Conservation (phyloP, 2,797 vertebrate genomes). For the Glossophaga mutica region DNA sequence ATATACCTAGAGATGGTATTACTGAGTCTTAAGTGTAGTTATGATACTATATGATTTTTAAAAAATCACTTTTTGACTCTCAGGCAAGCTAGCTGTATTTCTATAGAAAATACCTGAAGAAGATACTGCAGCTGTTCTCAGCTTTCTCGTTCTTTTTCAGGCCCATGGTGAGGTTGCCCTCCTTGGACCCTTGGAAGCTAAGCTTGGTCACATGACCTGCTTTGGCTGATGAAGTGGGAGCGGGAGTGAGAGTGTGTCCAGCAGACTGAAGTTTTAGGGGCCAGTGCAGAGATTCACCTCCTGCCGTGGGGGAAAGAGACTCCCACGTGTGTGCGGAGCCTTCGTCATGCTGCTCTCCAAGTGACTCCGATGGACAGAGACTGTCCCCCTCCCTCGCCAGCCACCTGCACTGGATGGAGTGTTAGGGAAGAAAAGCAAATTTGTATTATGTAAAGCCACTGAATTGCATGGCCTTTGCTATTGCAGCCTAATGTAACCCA, state of each 20-base stretch:
- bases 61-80: neutral
- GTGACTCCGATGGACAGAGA: neutral
- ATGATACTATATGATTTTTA: neutral
- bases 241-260: neutral
- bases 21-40: neutral
- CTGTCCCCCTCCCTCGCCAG: neutral
- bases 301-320: neutral
- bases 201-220: neutral
- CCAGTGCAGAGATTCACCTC: neutral
- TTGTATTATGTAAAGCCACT: neutral
- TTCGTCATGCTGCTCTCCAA: neutral
- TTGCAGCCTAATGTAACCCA: neutral
- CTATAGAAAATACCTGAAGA: neutral
- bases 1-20: neutral
- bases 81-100: neutral
- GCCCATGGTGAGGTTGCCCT: neutral
- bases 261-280: neutral
- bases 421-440: neutral
- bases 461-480: neutral
- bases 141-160: neutral
- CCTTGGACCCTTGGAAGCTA: neutral
- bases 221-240: neutral
- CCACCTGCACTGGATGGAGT: neutral
- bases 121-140: neutral
- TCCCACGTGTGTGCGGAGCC: accelerated